These are phyloP conservation scores for Microcebus tavaratra DNA, from an alignment of 2,113 vertebrate genomes.

Conservation along the genomic window DNA sequence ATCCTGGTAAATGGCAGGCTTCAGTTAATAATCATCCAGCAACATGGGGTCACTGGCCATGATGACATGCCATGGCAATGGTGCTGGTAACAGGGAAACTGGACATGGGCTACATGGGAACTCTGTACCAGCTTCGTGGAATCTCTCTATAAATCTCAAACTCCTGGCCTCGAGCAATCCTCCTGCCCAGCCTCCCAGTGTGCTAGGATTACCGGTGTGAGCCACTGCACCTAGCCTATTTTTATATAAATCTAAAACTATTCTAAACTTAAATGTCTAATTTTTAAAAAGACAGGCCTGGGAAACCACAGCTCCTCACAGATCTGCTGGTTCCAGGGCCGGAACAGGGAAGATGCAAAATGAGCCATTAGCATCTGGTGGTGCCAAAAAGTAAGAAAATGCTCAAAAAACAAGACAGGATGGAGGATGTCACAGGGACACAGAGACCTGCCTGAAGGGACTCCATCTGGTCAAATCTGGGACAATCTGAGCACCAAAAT, in stretches of 20 bases:
- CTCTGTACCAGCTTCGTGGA: not conserved
- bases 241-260: too few relatives aligned
- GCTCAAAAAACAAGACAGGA: not conserved
- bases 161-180: too few relatives aligned
- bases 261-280: not conserved
- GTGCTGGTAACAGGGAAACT: rapidly evolving
- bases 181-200: too few relatives aligned
- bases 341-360: not conserved
- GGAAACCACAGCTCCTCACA: not conserved
- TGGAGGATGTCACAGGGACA: not conserved
- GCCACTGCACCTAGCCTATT: too few relatives aligned
- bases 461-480: not conserved
- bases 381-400: not conserved
- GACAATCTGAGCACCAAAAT: not conserved
- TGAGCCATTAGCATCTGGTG: not conserved
- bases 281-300: not conserved
- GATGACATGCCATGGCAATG: not conserved
- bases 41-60: rapidly evolving
- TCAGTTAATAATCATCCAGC: rapidly evolving
- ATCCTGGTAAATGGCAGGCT: not conserved
- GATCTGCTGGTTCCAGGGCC: rapidly evolving
- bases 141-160: not conserved
- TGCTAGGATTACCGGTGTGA: too few relatives aligned
- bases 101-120: rapidly evolving
- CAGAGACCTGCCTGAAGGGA: not conserved